Base-by-base conservation (phyloP, 2,888 invertebrate species). In the Baccha elongata region DNA sequence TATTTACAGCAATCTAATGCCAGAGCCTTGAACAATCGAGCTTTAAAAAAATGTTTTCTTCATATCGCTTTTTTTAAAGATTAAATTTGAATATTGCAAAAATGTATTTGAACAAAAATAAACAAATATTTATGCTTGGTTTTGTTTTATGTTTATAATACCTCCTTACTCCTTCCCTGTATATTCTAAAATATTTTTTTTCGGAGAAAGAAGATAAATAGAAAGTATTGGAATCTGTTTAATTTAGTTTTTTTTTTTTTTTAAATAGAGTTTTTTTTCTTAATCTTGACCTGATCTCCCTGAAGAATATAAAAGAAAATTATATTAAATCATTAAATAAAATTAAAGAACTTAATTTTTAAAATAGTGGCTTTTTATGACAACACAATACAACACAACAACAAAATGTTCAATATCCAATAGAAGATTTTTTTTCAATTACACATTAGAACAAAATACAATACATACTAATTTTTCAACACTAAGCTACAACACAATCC, bases 161-260 rank as follows among this genome's bases (percentile, higher is more conserved):
- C 91, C 91, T 91, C 91, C 89, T 88, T 89, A 89, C 89, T 91
- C 91, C 91, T 89, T 88, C 90, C 90, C 88, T 89, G 90, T 88
- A 91, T 89, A 88, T 89, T 89, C 91, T 91, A 90, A 88, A 88
- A 88, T 85, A 86, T 86, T 83, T 74, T 78, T 81, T 83, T 86
- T 52, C 83, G 78, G 67, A 83, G 83, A 78, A 26, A 83, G 72
- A 83, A 83, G 78, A 83, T 83, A 83, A 83, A 83, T 83, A 83
- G 78, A 83, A 76, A 83, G 72, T 83, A 55, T 52, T 73, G 76
- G 74, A 67, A 67, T 72, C 50, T 72, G 52, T 81, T 65, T 74
- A 55, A 29, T 40, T 58, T 58, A n/a, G n/a, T 37, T 62, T 65
- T 8, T 23, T 44, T 26, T 65, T 67, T 48, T 48, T 68, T 64